Percentiles rank a stretch among this genome's conserved stretches.
These are phyloP conservation scores for Sycophaga agraensis DNA, from an alignment of 1,140 invertebrate genomes.

Conservation along the genomic window DNA sequence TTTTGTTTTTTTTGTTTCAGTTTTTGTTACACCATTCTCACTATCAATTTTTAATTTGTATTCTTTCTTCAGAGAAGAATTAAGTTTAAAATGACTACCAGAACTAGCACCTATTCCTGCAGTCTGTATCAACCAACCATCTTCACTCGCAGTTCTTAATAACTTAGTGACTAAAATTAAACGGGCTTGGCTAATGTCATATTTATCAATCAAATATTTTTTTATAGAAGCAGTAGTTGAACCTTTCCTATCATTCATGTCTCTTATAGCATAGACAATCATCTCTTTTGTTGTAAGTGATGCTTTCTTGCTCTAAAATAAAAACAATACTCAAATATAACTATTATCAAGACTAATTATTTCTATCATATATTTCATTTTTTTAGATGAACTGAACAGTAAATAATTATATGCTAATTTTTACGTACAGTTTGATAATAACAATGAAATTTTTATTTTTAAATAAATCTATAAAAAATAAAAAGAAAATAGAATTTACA, in stretches of 20 bases:
- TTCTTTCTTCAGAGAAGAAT: neutral
- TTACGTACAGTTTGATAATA: neutral
- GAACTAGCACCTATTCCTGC: conserved; percentile 1
- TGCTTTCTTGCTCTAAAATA: neutral
- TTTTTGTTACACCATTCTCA: neutral
- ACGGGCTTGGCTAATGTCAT: neutral
- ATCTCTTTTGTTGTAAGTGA: conserved; percentile 19
- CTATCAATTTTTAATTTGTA: neutral
- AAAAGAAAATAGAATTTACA: neutral
- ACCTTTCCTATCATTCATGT: conserved; percentile 14
- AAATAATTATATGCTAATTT: neutral
- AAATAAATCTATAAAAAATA: neutral
- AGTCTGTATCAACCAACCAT: conserved; percentile 14
- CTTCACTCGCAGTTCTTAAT: neutral
- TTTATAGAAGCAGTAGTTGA: conserved; percentile 1
- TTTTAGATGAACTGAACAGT: neutral
- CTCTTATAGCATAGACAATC: conserved; percentile 9
- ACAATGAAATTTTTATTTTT: neutral
- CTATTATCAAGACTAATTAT: neutral
- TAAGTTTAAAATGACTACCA: conserved; percentile 19
- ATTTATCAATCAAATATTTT: conserved; percentile 13
- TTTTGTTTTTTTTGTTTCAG: conserved; percentile 1
- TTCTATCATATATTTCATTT: neutral
- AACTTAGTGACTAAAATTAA: neutral
- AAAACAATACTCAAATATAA: neutral